Evolutionary conservation across 2,797 vertebrate genomes (phyloP).

Genomic region (Cossypha polioptera): DNA sequence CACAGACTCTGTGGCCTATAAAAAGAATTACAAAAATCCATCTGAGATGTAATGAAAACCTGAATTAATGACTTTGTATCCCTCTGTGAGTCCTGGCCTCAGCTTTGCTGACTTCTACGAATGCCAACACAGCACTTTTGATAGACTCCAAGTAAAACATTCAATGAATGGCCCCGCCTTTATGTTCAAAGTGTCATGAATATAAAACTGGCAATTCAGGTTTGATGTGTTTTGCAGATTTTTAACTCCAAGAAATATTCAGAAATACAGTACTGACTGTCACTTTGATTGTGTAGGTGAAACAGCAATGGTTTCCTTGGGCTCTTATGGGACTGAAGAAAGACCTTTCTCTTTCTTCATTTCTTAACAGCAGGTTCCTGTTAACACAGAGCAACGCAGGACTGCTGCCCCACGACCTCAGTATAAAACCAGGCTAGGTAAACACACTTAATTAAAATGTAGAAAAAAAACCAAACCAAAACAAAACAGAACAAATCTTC

Average conservation of each 20-base stretch:
- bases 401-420: not conserved
- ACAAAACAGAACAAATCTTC: not conserved
- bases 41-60: not conserved
- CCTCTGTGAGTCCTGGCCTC: not conserved
- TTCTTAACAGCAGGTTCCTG: not conserved
- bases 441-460: not conserved
- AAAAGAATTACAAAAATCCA: conserved; percentile 5
- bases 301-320: not conserved
- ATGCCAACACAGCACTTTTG: not conserved
- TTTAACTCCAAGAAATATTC: not conserved
- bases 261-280: not conserved
- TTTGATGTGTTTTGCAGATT: not conserved
- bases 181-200: not conserved
- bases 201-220: not conserved
- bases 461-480: not conserved
- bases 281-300: not conserved
- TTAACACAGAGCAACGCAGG: not conserved
- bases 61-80: not conserved
- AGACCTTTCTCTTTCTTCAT: not conserved
- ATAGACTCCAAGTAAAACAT: not conserved
- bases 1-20: not conserved
- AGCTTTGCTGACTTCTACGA: not conserved
- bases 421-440: not conserved
- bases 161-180: not conserved
- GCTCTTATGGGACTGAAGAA: not conserved